Base-by-base conservation (phyloP, 2,888 invertebrate genomes). In the Ormyrus rosae region DNA sequence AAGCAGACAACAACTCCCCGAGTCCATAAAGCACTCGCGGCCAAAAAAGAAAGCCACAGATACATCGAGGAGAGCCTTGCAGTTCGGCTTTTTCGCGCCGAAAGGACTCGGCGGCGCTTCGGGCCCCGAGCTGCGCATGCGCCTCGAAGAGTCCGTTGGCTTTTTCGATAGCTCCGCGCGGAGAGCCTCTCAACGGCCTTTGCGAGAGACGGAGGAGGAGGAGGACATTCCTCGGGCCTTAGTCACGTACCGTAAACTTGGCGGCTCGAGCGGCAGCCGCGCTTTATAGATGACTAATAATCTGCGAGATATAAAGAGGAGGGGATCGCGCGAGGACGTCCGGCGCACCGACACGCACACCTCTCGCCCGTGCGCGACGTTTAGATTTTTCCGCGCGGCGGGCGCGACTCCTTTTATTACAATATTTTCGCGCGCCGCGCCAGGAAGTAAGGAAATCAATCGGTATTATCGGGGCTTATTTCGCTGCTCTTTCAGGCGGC, bases 231-330 rank as follows among this genome's bases (percentile, higher is more conserved):
- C 72, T 81, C 60, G 77, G 73, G 73, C 73, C 72, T 81, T 81
- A 81, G 81, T 81, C 81, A 81, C 71, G 58, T 74, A 74, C 68
- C 64, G 69, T 65, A 71, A 65, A 75, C n/a, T 19, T 2, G 19
- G 70, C 75, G 75, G 76, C 60, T 61, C 64, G 72, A 71, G 56
- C 63, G 71, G 67, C 67, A 67, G 63, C 55, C 72, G 68, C 68
- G 69, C 48, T 76, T 76, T 68, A 68, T 80, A 80, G 71, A 80
- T 80, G 80, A 80, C 80, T 80, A 80, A 19, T 80, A 80, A 19
- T 19, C 19, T 55, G 64, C 69, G 63, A 13, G 68, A 73, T 72
- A 51, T 48, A 53, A 53, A 60, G 67, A 63, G 63, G 53, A 63
- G 11, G 63, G 51, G 7, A 46, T 45, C 50, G 19, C 4, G 34